These are phyloP conservation scores for Diorhabda carinulata DNA, from an alignment of 1,140 invertebrate species.

Conservation along the genomic window DNA sequence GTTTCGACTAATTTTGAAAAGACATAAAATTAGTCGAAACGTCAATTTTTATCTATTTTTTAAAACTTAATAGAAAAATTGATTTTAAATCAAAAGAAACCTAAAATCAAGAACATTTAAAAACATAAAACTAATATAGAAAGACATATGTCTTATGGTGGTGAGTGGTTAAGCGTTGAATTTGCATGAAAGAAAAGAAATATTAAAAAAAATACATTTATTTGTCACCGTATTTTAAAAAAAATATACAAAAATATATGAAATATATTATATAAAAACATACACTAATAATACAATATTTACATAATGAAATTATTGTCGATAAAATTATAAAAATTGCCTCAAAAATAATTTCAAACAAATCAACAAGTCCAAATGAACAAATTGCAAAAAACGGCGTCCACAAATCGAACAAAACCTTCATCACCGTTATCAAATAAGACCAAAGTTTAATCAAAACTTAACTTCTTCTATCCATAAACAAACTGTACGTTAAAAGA, in stretches of 20 bases:
- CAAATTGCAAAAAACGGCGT: conserved; percentile 20
- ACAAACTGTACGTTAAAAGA: too few relatives aligned
- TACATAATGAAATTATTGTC: conserved; percentile 25
- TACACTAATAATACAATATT: conserved; percentile 31
- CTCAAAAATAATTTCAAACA: not conserved
- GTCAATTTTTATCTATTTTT: too few relatives aligned
- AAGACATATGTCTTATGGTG: too few relatives aligned
- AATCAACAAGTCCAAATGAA: not conserved
- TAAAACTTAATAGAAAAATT: too few relatives aligned
- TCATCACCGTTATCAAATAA: not conserved
- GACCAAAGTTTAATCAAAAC: too few relatives aligned
- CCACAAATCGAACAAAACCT: conserved; percentile 15
- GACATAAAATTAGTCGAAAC: too few relatives aligned
- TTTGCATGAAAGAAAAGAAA: not conserved
- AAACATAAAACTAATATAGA: too few relatives aligned
- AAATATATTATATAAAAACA: conserved; percentile 27
- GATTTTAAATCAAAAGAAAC: too few relatives aligned
- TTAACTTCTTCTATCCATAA: too few relatives aligned
- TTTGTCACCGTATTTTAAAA: conserved; percentile 34
- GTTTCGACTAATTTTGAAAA: too few relatives aligned
- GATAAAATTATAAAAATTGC: conserved; percentile 22
- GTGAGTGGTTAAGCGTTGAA: too few relatives aligned
- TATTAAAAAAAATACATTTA: conserved; percentile 28
- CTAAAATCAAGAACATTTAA: too few relatives aligned
- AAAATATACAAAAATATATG: conserved; percentile 30